Conservation (phyloP, 2,113 vertebrate genomes). For the Aegotheles bennettii region DNA sequence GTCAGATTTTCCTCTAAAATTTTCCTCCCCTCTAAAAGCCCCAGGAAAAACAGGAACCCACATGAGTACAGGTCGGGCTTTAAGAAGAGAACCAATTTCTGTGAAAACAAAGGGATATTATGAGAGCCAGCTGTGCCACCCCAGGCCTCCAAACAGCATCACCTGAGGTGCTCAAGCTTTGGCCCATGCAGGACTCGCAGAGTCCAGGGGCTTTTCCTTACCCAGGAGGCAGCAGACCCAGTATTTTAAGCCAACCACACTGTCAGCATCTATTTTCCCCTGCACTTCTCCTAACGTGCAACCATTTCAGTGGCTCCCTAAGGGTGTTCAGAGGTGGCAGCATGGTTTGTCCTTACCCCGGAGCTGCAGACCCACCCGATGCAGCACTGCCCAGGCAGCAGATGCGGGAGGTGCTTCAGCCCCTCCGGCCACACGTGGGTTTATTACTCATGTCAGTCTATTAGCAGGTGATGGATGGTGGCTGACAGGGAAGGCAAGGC, state of each 20-base stretch:
- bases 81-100: not conserved
- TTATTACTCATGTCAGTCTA: slow-evolving; percentile 13
- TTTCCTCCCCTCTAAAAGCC: not conserved
- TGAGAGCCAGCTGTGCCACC: not conserved
- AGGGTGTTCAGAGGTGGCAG: not conserved
- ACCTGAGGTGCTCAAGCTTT: not conserved
- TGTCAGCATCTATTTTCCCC: not conserved
- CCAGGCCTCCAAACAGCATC: not conserved
- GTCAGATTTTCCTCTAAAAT: not conserved
- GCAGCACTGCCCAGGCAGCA: no score
- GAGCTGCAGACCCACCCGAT: no score
- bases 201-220: not conserved
- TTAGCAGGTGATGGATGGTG: slow-evolving; percentile 2
- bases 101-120: not conserved
- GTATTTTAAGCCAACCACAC: not conserved
- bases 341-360: not conserved
- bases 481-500: not conserved
- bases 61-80: not conserved
- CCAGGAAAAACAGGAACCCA: not conserved
- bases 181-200: not conserved
- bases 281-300: not conserved
- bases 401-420: not conserved
- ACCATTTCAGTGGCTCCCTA: not conserved
- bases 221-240: not conserved
- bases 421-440: not conserved